Conservation (phyloP, 2,888 invertebrate species). For the Microctonus brassicae region DNA sequence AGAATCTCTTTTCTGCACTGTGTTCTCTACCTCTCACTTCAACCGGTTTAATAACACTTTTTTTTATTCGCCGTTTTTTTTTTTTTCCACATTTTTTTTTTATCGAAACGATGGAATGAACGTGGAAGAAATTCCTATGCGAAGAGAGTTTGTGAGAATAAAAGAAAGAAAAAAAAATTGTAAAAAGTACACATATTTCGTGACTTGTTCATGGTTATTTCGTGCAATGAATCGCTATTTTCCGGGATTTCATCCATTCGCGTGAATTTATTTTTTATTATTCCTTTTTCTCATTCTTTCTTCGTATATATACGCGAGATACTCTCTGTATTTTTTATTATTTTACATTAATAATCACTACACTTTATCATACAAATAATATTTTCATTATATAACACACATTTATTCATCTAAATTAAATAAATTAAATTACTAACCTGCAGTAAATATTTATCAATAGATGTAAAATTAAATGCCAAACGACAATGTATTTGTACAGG, state of each 20-base stretch:
- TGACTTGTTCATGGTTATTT: conserved; percentile 20
- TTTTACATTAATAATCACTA: too few relatives aligned
- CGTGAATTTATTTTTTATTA: not conserved
- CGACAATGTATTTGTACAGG: not conserved
- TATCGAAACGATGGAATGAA: not conserved
- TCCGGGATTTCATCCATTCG: conserved; percentile 18
- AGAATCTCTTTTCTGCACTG: not conserved
- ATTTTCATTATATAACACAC: too few relatives aligned
- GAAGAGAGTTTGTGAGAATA: not conserved
- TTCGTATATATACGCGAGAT: not conserved
- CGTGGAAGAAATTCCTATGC: not conserved
- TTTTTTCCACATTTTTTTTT: not conserved
- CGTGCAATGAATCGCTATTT: conserved; percentile 30
- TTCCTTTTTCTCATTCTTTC: not conserved
- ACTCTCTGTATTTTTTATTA: not conserved
- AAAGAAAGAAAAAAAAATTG: not conserved
- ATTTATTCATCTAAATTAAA: too few relatives aligned
- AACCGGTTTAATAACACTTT: not conserved
- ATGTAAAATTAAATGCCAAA: not conserved
- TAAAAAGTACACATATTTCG: not conserved
- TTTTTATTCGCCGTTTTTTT: not conserved
- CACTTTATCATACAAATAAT: too few relatives aligned
- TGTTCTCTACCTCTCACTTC: not conserved
- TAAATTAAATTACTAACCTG: too few relatives aligned
- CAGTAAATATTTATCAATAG: too few relatives aligned